Evolutionary conservation across 2,888 invertebrate genomes (phyloP), one percentile per base, ranked within the genome.

Genomic region (Aphidoletes aphidimyza): DNA sequence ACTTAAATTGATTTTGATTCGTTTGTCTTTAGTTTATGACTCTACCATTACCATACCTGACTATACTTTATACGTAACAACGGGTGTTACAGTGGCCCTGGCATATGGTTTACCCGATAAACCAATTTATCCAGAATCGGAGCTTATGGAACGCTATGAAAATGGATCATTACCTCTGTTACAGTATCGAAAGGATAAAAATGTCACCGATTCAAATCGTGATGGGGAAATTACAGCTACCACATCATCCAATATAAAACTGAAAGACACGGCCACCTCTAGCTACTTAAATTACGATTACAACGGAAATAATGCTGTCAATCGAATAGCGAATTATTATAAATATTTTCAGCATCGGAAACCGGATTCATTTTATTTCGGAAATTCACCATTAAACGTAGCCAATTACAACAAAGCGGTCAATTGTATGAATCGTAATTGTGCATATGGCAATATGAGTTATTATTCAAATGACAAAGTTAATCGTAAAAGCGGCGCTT

Each of bases 101-200:
- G 94, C 94, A 0, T 94, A 92, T 91, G 92, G 94, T 87, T 88
- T 94, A 54, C 94, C 94, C 0, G 92, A 93, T 85, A 92, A 92
- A 85, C 92, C 89, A 36, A 47, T 30, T 2, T 45, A 84, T 34
- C 34, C 47, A 36, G 78, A 47, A 45, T 0, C 30, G 26, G 45
- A 81, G 19, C 30, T 84, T 30, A 37, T 45, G 47, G 81, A 84
- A 84, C 8, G 2, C 1, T 84, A 84, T 37, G 84, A 84, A 54
- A 54, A 37, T 37, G 84, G 84, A 36, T 0, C 30, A 37, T 59
- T 84, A 39, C 54, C 84, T 22, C 36, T 84, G 9, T 17, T 83
- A 19, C 34, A n/a, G 22, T 19, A 49, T 30, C 47, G 54, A 1
- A 47, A 54, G 11, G 84, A 84, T 59, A 49, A 54, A 84, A 59